Evolutionary conservation across 2,797 vertebrate species (phyloP).

Genomic region (Sebastes flavidus): DNA sequence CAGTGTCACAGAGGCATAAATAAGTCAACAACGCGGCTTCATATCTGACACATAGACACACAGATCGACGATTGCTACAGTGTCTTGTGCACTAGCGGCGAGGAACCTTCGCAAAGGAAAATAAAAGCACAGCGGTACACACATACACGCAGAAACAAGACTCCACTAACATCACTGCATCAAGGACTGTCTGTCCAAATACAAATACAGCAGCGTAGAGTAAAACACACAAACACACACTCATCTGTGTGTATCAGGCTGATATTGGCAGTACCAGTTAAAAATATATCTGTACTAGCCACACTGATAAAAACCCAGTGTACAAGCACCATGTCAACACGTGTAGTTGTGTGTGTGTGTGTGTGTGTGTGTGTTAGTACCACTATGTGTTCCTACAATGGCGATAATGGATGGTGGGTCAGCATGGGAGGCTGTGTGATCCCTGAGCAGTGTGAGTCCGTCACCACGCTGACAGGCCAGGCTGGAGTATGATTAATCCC

Average conservation of each 20-base stretch:
- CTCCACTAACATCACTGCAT: not conserved
- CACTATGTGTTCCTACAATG: slow-evolving; percentile 32
- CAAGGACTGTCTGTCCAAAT: not conserved
- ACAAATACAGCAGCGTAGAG: not conserved
- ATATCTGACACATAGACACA: slow-evolving; percentile 48
- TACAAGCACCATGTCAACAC: not conserved
- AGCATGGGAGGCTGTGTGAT: slow-evolving; percentile 55
- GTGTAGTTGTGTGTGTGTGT: not conserved
- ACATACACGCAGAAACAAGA: not conserved
- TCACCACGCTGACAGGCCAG: slow-evolving; percentile 41
- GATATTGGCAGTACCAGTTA: not conserved
- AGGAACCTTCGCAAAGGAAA: slow-evolving; percentile 20
- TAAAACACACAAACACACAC: not conserved
- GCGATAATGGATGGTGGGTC: slow-evolving; percentile 62
- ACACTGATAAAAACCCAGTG: not conserved
- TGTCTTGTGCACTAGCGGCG: not conserved
- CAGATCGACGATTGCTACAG: slow-evolving; percentile 23
- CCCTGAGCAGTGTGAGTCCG: slow-evolving; percentile 56
- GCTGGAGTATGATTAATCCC: slow-evolving; percentile 60
- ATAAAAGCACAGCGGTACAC: slow-evolving; percentile 4
- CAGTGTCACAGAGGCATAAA: slow-evolving; percentile 59
- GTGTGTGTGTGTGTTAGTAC: not conserved
- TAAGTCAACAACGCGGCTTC: slow-evolving; percentile 57
- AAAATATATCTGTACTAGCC: not conserved
- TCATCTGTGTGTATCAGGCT: not conserved